Conservation (phyloP, 1,140 invertebrate genomes). For the Aphelinus atriplicis region DNA sequence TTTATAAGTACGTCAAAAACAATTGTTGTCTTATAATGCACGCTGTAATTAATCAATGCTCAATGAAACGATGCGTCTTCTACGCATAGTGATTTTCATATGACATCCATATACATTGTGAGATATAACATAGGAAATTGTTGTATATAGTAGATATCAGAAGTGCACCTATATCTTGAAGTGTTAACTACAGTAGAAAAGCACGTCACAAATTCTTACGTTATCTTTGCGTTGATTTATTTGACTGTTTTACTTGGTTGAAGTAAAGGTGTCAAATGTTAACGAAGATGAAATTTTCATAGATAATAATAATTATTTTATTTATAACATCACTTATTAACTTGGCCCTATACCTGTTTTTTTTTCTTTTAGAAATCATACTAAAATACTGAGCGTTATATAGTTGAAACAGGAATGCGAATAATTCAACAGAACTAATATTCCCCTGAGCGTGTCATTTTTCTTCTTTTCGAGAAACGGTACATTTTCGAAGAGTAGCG, state of each 20-base stretch:
- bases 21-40: too few relatives aligned
- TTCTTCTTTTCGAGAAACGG: background rate
- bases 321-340: slow-evolving; percentile 38
- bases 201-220: slow-evolving; percentile 41
- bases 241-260: slow-evolving; percentile 9
- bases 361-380: slow-evolving; percentile 23
- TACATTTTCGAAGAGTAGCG: too few relatives aligned
- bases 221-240: slow-evolving; percentile 25
- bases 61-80: background rate
- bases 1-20: too few relatives aligned
- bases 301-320: slow-evolving; percentile 39
- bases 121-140: slow-evolving; percentile 21
- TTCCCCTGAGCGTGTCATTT: background rate
- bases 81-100: slow-evolving; percentile 14
- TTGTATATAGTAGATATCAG: background rate
- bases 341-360: slow-evolving; percentile 30
- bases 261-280: slow-evolving; percentile 3
- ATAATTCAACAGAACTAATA: background rate
- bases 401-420: slow-evolving; percentile 3
- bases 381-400: slow-evolving; percentile 22
- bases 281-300: slow-evolving; percentile 36
- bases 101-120: slow-evolving; percentile 11
- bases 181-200: slow-evolving; percentile 32
- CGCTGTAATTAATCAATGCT: too few relatives aligned
- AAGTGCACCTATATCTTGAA: slow-evolving; percentile 25